Evolutionary conservation across 2,113 vertebrate genomes (phyloP), one percentile per base, ranked within the genome.

Genomic region (Zeus faber): DNA sequence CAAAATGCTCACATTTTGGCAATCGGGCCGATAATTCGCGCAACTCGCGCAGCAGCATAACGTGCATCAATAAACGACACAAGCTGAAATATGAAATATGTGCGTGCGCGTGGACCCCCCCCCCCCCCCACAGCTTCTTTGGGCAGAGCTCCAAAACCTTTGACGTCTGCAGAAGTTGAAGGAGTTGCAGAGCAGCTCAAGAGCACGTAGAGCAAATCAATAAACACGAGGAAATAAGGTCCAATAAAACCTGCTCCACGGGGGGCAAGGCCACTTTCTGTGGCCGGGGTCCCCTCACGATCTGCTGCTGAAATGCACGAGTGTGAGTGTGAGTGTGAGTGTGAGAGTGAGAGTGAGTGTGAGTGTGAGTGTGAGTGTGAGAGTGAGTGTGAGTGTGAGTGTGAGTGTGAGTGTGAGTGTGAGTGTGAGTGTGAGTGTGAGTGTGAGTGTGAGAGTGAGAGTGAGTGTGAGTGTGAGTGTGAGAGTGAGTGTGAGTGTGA

Each of bases 51-150:
- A n/a, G n/a, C 18, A 56, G 37, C 21, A 70, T 60, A 63, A 72
- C 71, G 50, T 49, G 44, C 82, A 80, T 83, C 81, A 69, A 81
- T 77, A 73, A 55, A 67, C 78, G 52, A 66, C 63, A 57, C 56
- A 11, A 18, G 16, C 17, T 84, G 80, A 81, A 86, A 85, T 79
- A 76, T 67, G 77, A 84, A 45, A 83, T 77, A 77, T 72, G 70
- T 54, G 37, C 39, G 26, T 22, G 25, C n/a, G n/a, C n/a, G n/a
- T n/a, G n/a, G n/a, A n/a, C n/a, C 25, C 17, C 44, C 6, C 48
- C 48, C 18, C 44, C 18, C 1, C 23, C 55, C 53, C 43, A 39
- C 66, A 59, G 49, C 64, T 79, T 70, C 64, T 75, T 56, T 46
- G 48, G 46, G 72, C 62, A 60, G 54, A 65, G 35, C 33, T 77